Conservation (phyloP, 2,113 vertebrate genomes). For the Pollimyrus isidori region DNA sequence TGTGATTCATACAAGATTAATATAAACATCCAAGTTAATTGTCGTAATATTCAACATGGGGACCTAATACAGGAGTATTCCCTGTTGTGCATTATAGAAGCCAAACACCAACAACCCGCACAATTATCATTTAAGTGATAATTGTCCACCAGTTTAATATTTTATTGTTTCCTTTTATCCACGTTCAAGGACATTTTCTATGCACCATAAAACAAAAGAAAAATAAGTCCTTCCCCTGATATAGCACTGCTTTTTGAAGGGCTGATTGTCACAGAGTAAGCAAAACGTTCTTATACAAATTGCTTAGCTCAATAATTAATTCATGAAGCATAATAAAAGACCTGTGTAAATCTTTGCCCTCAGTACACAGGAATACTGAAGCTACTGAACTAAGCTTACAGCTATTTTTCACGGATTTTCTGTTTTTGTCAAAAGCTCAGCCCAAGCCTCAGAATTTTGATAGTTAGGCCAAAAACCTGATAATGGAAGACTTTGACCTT, state of each 20-base stretch:
- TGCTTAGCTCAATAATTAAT: slow-evolving; percentile 1
- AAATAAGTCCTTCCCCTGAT: neutral
- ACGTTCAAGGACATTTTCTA: neutral
- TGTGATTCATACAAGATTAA: neutral
- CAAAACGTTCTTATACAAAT: neutral
- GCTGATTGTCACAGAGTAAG: neutral
- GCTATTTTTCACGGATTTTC: neutral
- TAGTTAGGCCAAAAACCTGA: neutral
- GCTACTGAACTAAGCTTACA: neutral
- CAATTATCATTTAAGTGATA: neutral
- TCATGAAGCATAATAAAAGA: neutral
- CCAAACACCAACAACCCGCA: neutral
- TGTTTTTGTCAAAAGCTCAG: neutral
- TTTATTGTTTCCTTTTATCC: neutral
- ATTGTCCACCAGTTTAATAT: neutral
- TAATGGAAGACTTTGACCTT: slow-evolving; percentile 5
- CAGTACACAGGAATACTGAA: neutral
- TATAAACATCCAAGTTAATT: neutral
- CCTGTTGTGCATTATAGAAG: neutral
- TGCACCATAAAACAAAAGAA: neutral
- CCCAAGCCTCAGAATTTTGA: neutral
- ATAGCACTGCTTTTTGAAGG: neutral
- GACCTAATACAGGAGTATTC: neutral
- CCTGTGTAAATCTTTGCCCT: neutral
- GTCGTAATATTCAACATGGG: neutral